Evolutionary conservation across 2,888 invertebrate species (phyloP), one percentile per base, ranked within the genome.

Genomic region (Limnephilus marmoratus): DNA sequence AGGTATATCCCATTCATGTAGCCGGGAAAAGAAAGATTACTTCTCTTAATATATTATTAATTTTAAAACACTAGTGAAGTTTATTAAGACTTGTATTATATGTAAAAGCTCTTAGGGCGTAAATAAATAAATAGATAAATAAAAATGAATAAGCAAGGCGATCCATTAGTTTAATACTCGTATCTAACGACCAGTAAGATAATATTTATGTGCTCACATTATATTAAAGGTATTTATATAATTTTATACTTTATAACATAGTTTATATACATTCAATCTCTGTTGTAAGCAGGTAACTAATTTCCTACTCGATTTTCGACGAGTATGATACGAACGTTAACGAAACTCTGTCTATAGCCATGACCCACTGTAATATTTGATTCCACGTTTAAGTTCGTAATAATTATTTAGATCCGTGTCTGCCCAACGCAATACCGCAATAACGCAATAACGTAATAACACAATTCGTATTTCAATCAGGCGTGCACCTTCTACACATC

Each of bases 301-400:
- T 18, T 4, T 53, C 53, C 24, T 68, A 18, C 53, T 68, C 53
- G 82, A 82, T 12, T 31, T 31, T 31, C 31, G 29, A 9, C 31
- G 82, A 31, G 29, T 82, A n/a, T 41, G 41, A 45, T 45, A 41
- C 53, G 7, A 68, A 53, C 53, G 85, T 49, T 45, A 90, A 90
- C 49, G 34, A 90, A 68, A 81, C 41, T 49, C 90, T 68, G 53
- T 18, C 53, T 5, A 5, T 18, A 68, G 53, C 53, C 53, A 68
- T 68, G 53, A 68, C 53, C 53, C 53, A 68, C 53, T 68, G 18
- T 24, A 24, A 68, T 68, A 24, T 68, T 68, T 24, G 1, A 24
- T 15, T 68, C 53, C 53, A 24, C 24, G 5, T 68, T 15, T 68
- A 68, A 68, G 53, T 68, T 53, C 5, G 24, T 68, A 68, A 68